Evolutionary conservation across 23 tunicate genomes (phyloP), one percentile per base, ranked within the genome.

Genomic region (Diplosoma virens): DNA sequence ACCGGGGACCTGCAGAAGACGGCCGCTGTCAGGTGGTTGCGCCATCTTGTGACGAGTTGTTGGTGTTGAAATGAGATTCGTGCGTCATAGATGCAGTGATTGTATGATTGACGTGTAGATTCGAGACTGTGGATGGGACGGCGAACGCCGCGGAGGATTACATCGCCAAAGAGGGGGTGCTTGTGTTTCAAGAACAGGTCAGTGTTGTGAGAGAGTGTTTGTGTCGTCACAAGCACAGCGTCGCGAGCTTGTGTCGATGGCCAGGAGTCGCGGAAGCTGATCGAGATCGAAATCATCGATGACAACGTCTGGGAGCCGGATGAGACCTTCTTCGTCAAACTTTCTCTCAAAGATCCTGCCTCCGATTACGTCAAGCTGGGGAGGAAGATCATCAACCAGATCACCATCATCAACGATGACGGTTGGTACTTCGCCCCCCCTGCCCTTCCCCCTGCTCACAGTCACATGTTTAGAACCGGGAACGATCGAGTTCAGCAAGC

Each of bases 231-330:
- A n/a, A n/a, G n/a, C n/a, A n/a, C n/a, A n/a, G n/a, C n/a, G n/a
- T n/a, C n/a, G n/a, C n/a, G n/a, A n/a, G n/a, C n/a, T n/a, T n/a
- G n/a, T n/a, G n/a, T n/a, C n/a, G n/a, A n/a, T n/a, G n/a, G n/a
- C 31, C 86, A 90, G 79, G 88, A 93, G 65, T 32, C 81, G 1
- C 72, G 79, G 30, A 82, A 82, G 66, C 35, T 37, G 25, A 82
- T 93, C 35, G 93, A 82, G 47, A 78, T 93, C 36, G 86, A 93
- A 36, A 86, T 93, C 14, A 79, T 93, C 30, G 98, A 93, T 55
- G 98, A 93, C 66, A 89, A 93, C 63, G 88, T 67, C 4, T 93
- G 98, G 98, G 98, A 93, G 66, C 98, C 98, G 46, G 98, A 93
- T 68, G 98, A 93, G 82, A 93, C 98, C 0, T 93, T 93, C 75